These are phyloP conservation scores for Callithrix jacchus DNA, from an alignment of 2,113 vertebrate genomes.

Conservation along the genomic window DNA sequence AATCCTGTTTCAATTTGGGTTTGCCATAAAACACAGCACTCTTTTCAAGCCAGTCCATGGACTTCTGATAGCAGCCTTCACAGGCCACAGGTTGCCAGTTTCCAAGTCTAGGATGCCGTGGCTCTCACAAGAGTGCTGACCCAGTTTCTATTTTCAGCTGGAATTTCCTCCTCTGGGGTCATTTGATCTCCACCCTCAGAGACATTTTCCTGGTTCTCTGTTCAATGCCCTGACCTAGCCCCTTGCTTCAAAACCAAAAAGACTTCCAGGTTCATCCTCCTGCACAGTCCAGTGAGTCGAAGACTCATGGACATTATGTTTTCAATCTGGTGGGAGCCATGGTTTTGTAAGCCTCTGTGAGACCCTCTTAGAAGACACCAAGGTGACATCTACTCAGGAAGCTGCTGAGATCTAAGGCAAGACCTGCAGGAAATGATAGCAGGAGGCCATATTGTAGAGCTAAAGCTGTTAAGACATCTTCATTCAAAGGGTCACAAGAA, in stretches of 20 bases:
- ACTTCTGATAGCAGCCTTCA: not conserved
- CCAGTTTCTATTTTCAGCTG: constrained; percentile 61
- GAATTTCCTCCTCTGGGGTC: constrained; percentile 66
- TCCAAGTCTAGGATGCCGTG: not conserved
- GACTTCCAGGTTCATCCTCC: not conserved
- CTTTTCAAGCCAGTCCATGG: not conserved
- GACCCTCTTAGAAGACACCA: constrained; percentile 40
- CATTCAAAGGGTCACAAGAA: constrained; percentile 76
- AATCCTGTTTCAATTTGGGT: not conserved
- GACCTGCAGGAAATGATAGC: constrained; percentile 72
- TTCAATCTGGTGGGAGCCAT: not conserved
- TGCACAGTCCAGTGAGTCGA: not conserved
- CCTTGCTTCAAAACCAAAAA: constrained; percentile 11
- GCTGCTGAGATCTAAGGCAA: constrained; percentile 55
- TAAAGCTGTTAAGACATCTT: constrained; percentile 66
- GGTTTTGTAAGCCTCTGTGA: not conserved
- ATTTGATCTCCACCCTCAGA: constrained; percentile 32
- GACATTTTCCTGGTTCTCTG: constrained; percentile 44
- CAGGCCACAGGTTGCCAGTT: not conserved
- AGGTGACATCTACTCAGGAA: constrained; percentile 67
- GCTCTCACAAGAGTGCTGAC: constrained; percentile 21
- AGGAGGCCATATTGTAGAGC: constrained; percentile 64
- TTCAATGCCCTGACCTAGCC: not conserved
- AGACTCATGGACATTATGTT: not conserved
- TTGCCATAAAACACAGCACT: not conserved